These are phyloP conservation scores for Hybos culiciformis DNA, from an alignment of 2,888 invertebrate species.

Conservation along the genomic window DNA sequence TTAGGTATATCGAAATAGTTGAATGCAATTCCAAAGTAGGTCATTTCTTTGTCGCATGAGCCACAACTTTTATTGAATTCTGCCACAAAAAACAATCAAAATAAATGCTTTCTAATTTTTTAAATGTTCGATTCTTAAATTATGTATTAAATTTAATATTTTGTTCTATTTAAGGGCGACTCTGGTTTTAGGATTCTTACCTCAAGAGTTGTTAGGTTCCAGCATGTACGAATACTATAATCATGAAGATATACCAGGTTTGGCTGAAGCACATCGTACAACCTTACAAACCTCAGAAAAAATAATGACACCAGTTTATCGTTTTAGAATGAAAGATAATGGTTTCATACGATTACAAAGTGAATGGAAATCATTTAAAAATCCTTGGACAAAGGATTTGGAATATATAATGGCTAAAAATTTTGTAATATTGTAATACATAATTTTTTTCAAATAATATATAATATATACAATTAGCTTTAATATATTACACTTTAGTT, in stretches of 20 bases:
- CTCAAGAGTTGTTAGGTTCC: conserved; percentile 83
- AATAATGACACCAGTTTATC: conserved; percentile 56
- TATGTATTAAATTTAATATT: too few species aligned
- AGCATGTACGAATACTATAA: conserved; percentile 88
- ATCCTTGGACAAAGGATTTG: conserved; percentile 92
- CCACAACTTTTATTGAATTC: too few species aligned
- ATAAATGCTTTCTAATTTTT: too few species aligned
- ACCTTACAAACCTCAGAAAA: conserved; percentile 51
- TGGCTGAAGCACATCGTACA: conserved; percentile 73
- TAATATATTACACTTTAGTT: neutral
- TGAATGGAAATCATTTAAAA: conserved; percentile 77
- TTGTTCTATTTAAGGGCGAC: conserved; percentile 53
- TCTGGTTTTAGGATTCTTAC: conserved; percentile 74
- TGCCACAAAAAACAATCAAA: too few species aligned
- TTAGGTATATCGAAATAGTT: too few species aligned
- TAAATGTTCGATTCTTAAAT: too few species aligned
- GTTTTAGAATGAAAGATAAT: conserved; percentile 69
- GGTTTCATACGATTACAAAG: conserved; percentile 57
- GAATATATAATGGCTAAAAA: conserved; percentile 84
- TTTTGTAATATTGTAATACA: conserved; percentile 49
- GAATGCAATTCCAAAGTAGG: too few species aligned
- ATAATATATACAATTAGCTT: neutral
- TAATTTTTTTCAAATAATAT: neutral
- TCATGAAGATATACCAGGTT: conserved; percentile 60
- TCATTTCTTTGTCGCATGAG: too few species aligned